Conservation (phyloP, 1,140 invertebrate genomes). For the Wiebesia pumilae region DNA sequence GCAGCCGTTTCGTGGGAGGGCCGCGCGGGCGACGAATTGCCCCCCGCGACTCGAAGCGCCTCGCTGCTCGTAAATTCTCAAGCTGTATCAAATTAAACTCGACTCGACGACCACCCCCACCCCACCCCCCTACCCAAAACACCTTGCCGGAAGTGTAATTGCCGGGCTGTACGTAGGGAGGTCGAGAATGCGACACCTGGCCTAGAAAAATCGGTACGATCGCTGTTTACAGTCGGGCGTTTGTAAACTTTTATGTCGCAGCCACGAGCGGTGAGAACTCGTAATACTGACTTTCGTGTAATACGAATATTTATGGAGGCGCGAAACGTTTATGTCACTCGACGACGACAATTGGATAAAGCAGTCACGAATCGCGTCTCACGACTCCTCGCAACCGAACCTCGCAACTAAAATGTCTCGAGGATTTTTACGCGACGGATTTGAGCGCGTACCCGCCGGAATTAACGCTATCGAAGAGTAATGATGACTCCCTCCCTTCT, state of each 20-base stretch:
- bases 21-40: background rate
- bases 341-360: background rate
- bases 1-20: background rate
- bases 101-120: background rate
- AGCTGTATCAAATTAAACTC: constrained; percentile 28
- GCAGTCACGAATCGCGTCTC: background rate
- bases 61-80: background rate
- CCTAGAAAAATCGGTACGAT: constrained; percentile 13
- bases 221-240: constrained; percentile 1
- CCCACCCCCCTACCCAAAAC: background rate
- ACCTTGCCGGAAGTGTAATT: background rate
- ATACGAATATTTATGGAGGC: constrained; percentile 3
- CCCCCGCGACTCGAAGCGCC: background rate
- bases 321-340: constrained; percentile 11
- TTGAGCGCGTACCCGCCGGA: background rate
- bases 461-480: background rate
- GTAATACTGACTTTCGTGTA: background rate
- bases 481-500: background rate
- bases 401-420: background rate
- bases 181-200: background rate
- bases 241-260: constrained; percentile 19
- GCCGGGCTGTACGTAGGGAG: background rate
- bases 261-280: background rate
- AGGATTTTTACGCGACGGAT: background rate
- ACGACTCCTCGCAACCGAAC: background rate